A percentile compares a stretch with the other conserved stretches of the same genome.
These are phyloP conservation scores for Lytechinus variegatus DNA, from an alignment of 35 echinoderm and acorn worm species.

Conservation along the genomic window DNA sequence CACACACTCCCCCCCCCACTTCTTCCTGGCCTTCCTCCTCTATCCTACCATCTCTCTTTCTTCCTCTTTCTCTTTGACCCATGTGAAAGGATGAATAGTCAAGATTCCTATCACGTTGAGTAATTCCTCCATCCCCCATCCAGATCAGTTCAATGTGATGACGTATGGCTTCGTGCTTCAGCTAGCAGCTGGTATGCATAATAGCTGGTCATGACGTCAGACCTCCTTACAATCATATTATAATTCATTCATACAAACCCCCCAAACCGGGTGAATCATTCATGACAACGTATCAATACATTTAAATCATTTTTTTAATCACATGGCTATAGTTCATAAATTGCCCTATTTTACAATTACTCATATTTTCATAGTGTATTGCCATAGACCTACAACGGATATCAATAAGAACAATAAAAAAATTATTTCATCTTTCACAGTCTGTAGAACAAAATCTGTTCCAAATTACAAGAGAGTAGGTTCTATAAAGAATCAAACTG, in stretches of 20 bases:
- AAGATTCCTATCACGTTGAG: slow-evolving; percentile 5
- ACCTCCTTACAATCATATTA: slow-evolving; percentile 19
- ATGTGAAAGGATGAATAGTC: slow-evolving; percentile 27
- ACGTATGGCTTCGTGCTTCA: slow-evolving; percentile 41
- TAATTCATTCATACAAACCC: slow-evolving; percentile 29
- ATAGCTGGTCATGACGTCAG: slow-evolving; percentile 16
- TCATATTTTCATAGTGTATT: too few species aligned
- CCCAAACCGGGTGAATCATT: neutral
- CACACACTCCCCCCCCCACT: neutral
- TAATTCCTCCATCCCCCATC: neutral
- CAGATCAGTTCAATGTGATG: neutral
- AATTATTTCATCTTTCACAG: neutral
- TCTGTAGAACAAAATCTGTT: neutral
- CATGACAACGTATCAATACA: neutral
- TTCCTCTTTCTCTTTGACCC: slow-evolving; percentile 23
- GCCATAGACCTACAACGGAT: too few species aligned
- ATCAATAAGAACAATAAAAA: too few species aligned
- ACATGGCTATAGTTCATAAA: neutral
- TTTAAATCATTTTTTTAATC: neutral
- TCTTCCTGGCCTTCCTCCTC: neutral
- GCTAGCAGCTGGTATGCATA: slow-evolving; percentile 37
- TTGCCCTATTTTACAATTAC: too few species aligned
- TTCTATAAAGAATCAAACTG: too few species aligned
- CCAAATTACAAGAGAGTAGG: too few species aligned
- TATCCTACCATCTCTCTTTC: neutral